These are phyloP conservation scores for Idaea dimidiata DNA, from an alignment of 2,888 invertebrate species.

Conservation along the genomic window DNA sequence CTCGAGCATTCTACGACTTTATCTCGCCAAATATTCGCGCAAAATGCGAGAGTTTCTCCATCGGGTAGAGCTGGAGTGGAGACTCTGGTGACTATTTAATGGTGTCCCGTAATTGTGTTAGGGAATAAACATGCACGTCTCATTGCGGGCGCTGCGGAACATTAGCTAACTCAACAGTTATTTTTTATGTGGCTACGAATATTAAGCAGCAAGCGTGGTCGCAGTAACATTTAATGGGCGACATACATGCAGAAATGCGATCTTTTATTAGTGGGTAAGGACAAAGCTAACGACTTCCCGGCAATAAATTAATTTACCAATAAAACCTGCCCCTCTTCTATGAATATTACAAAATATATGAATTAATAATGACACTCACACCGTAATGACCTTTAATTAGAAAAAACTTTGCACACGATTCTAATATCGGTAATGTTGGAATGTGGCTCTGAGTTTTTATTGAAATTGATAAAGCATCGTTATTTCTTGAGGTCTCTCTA, in stretches of 20 bases:
- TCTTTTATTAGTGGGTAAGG: conserved; percentile 39
- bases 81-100: conserved; percentile 1
- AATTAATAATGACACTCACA: conserved; percentile 40
- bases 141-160: conserved; percentile 29
- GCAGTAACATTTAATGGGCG: conserved; percentile 47
- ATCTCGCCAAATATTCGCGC: not conserved
- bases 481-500: not conserved
- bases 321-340: conserved; percentile 36
- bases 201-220: conserved; percentile 40
- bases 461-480: not conserved
- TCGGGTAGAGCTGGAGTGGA: not conserved
- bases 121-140: conserved; percentile 8
- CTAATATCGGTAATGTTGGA: conserved; percentile 9
- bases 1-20: conserved; percentile 24
- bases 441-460: not conserved
- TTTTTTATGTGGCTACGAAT: conserved; percentile 45
- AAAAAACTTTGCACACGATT: conserved; percentile 37
- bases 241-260: conserved; percentile 42
- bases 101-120: conserved; percentile 2
- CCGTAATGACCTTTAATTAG: conserved; percentile 37
- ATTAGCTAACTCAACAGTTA: conserved; percentile 40
- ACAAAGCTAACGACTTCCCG: conserved; percentile 48
- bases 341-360: conserved; percentile 34
- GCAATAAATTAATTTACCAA: conserved; percentile 53
- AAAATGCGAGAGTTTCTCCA: not conserved